Percentiles rank a stretch among this genome's conserved stretches.
These are phyloP conservation scores for Corvus cornix DNA, from an alignment of 2,113 vertebrate genomes.

Conservation along the genomic window DNA sequence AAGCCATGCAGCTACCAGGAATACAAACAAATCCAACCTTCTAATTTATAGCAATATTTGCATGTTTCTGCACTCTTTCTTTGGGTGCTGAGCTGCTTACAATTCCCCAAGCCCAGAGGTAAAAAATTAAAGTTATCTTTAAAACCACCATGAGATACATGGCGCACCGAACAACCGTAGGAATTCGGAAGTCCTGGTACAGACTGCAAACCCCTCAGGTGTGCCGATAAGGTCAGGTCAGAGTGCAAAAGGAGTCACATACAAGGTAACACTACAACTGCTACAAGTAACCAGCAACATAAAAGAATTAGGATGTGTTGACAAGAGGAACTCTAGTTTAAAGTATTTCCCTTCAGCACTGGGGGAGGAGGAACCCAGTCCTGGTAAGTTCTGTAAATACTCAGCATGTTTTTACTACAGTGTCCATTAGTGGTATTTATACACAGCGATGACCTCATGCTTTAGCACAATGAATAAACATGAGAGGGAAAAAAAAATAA, in stretches of 20 bases:
- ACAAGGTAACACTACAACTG: not conserved
- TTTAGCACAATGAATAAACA: constrained; percentile 2
- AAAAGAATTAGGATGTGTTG: constrained; percentile 6
- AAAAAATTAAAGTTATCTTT: not conserved
- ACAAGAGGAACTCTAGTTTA: constrained; percentile 17
- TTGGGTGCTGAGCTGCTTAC: not conserved
- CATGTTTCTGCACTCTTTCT: not conserved
- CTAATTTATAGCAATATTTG: not conserved
- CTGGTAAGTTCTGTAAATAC: not conserved
- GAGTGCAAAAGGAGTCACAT: not conserved
- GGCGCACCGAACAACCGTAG: not conserved
- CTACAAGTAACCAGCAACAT: not conserved
- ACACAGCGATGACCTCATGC: constrained; percentile 28
- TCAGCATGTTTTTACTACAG: not conserved
- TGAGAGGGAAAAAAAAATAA: not conserved
- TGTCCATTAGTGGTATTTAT: constrained; percentile 4
- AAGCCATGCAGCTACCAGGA: not conserved
- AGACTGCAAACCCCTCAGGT: not conserved
- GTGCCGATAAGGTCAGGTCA: not conserved
- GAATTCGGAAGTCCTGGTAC: not conserved
- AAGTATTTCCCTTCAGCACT: not conserved
- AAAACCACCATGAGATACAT: fast-evolving
- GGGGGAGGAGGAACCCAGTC: not conserved
- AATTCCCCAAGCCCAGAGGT: not conserved
- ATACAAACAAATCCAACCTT: not conserved